These are phyloP conservation scores for Pardalotus punctatus DNA, from an alignment of 2,113 vertebrate genomes.

Conservation along the genomic window DNA sequence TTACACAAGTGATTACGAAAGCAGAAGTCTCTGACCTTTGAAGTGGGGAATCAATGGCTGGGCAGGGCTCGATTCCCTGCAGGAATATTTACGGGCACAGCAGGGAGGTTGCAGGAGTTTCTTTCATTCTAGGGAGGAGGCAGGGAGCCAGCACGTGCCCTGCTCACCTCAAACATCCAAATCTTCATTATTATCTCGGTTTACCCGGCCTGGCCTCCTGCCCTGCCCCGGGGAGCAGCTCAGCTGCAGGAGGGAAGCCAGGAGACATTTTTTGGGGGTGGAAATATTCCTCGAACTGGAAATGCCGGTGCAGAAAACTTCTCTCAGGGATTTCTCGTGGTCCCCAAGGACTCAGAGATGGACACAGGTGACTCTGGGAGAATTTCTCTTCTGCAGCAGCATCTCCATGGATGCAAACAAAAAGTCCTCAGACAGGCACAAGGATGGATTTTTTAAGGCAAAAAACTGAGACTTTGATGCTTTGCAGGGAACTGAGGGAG, in stretches of 20 bases:
- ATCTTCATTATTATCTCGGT: not conserved
- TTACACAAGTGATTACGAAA: not conserved
- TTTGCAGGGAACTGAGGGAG: not conserved
- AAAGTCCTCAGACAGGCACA: not conserved
- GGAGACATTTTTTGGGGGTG: rapidly evolving
- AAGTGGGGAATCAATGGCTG: not conserved
- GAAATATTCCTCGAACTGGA: not conserved
- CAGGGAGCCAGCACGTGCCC: not conserved
- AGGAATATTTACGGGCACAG: not conserved
- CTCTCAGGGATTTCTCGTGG: rapidly evolving
- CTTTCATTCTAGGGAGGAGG: not conserved
- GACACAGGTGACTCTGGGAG: not conserved
- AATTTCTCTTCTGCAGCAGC: not conserved
- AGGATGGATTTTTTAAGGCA: not conserved
- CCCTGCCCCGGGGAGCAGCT: not conserved
- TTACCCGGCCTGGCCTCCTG: not conserved
- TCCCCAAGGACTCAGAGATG: not conserved
- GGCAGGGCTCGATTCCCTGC: not conserved
- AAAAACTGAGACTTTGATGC: not conserved
- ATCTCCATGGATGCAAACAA: not conserved
- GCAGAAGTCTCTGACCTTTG: not conserved
- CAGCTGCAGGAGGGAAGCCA: rapidly evolving
- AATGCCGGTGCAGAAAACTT: not conserved
- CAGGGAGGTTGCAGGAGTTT: not conserved
- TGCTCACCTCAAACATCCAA: not conserved